Evolutionary conservation across 2,113 vertebrate genomes (phyloP).

Genomic region (Pheucticus melanocephalus): DNA sequence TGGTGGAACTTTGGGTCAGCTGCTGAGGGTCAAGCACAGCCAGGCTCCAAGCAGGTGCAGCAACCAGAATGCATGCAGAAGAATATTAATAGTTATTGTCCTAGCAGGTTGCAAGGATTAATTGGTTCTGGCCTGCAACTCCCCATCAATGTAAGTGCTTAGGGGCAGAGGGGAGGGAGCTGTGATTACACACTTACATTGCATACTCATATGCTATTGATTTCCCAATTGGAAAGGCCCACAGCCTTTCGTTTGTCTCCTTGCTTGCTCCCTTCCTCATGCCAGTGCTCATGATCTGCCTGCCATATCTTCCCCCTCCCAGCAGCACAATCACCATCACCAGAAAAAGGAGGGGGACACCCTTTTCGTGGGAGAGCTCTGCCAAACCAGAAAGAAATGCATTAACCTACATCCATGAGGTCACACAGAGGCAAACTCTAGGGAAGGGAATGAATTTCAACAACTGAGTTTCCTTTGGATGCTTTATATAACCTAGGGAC

Average conservation of each 20-base stretch:
- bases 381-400: background rate
- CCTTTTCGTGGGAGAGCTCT: background rate
- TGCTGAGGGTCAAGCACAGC: background rate
- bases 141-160: background rate
- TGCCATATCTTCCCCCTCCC: background rate
- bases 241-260: background rate
- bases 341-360: background rate
- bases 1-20: background rate
- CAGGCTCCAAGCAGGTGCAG: background rate
- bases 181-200: conserved; percentile 4
- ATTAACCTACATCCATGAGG: background rate
- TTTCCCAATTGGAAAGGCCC: conserved; percentile 30
- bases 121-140: conserved; percentile 20
- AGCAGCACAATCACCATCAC: background rate
- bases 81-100: conserved; percentile 41
- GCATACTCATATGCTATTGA: conserved; percentile 28
- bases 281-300: background rate
- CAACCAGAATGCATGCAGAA: background rate
- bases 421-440: background rate
- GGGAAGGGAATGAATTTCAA: background rate
- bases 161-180: conserved; percentile 11
- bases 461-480: background rate
- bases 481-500: background rate
- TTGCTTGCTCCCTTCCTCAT: background rate
- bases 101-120: conserved; percentile 31